Evolutionary conservation across 2,113 vertebrate species (phyloP).

Genomic region (Hemibagrus wyckioides): DNA sequence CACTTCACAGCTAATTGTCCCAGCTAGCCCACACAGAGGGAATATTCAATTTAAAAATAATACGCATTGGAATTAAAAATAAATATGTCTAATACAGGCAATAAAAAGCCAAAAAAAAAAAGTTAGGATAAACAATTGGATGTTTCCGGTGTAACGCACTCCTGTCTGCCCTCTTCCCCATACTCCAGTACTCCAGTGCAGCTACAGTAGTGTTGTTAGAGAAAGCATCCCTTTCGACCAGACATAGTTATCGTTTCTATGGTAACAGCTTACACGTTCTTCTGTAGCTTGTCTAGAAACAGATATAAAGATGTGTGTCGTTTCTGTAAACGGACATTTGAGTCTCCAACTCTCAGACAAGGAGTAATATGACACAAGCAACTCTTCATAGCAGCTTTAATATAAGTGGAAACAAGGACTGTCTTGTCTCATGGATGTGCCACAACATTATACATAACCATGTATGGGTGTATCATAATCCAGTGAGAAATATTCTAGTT

Average conservation of each 20-base stretch:
- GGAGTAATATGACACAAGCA: too few relatives aligned
- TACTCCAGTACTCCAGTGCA: not conserved
- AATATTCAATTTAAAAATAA: not conserved
- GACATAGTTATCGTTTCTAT: not conserved
- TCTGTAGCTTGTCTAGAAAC: not conserved
- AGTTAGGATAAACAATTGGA: not conserved
- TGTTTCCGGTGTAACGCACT: not conserved
- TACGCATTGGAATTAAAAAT: not conserved
- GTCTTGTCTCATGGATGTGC: not conserved
- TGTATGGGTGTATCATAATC: not conserved
- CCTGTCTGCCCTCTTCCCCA: not conserved
- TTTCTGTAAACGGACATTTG: too few relatives aligned
- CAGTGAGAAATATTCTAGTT: too few relatives aligned
- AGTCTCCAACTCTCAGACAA: not conserved
- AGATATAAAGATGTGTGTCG: not conserved
- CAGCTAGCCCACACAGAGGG: not conserved
- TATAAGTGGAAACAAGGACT: not conserved
- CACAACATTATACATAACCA: too few relatives aligned
- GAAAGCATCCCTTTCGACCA: not conserved
- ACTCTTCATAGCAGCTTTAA: not conserved
- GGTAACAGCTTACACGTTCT: not conserved
- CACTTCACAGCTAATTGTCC: slow-evolving; percentile 20
- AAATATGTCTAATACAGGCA: not conserved
- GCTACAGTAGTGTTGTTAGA: not conserved
- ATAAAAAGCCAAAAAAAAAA: not conserved